Conservation (phyloP, 2,888 invertebrate species). For the Bugula neritina region DNA sequence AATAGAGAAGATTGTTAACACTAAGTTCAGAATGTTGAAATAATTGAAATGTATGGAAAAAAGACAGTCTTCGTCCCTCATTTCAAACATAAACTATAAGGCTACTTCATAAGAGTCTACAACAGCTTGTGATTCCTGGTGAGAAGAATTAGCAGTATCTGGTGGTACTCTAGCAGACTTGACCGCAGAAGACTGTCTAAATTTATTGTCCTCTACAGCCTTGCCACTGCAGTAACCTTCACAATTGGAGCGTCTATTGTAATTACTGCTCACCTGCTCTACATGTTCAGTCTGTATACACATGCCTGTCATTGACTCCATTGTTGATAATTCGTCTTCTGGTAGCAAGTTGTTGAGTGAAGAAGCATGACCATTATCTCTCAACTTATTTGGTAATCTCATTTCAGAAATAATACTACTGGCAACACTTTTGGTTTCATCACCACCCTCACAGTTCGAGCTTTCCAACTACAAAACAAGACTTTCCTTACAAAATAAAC, state of each 20-base stretch:
- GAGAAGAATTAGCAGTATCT: too few species aligned
- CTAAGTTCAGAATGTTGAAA: too few species aligned
- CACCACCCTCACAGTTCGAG: not conserved
- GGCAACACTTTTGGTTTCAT: not conserved
- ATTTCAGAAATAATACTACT: conserved; percentile 12
- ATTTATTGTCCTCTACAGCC: not conserved
- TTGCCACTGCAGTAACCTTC: not conserved
- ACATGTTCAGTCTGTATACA: not conserved
- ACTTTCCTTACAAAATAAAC: not conserved
- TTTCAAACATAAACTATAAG: too few species aligned
- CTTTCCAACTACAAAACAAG: not conserved
- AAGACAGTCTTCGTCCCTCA: too few species aligned
- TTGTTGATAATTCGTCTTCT: not conserved
- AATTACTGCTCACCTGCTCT: not conserved
- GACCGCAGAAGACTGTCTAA: too few species aligned
- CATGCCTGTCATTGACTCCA: not conserved
- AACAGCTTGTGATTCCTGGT: too few species aligned
- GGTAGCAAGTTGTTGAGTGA: conserved; percentile 23
- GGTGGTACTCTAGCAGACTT: too few species aligned
- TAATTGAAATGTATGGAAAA: too few species aligned
- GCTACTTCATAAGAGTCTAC: too few species aligned
- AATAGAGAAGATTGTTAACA: too few species aligned
- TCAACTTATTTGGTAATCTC: not conserved
- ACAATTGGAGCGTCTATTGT: not conserved
- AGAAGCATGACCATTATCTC: not conserved